Base-by-base conservation (phyloP, 2,888 invertebrate species). In the Amphipyra tragopoginis region DNA sequence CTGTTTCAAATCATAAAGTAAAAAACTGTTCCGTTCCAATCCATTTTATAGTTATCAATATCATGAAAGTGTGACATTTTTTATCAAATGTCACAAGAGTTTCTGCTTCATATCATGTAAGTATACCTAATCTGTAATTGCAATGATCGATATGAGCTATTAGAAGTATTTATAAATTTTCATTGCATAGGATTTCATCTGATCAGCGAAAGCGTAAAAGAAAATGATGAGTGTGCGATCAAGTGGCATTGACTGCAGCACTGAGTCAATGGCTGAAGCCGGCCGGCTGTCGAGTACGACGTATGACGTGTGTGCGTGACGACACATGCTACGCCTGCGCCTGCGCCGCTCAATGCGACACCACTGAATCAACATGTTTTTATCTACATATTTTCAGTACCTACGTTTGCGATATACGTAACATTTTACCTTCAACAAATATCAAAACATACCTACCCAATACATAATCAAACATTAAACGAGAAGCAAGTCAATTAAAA, bases 181-280 rank as follows among this genome's bases (percentile, higher is more conserved):
- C n/a, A 54, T 44, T 50, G 14, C 10, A 39, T 29, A 36, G 34
- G 29, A 62, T 65, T 61, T 44, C 21, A 44, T 13, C 7, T 53
- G 49, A 57, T 61, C 53, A 66, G 57, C 49, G 68, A 72, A 70
- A 73, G 65, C 68, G 63, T 66, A 60, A 65, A 63, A 51, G 42
- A 53, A 57, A 56, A 56, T 67, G 51, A 71, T 72, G 48, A 49
- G 62, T 63, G 21, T 45, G 48, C 52, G 48, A 52, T 56, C 51
- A 57, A 65, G 49, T 77, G 75, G 65, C 72, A 79, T 82, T 83
- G 80, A 79, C 74, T 77, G 67, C 58, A 73, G 55, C 34, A 60
- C 51, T 68, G 75, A 77, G 79, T 81, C 82, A 80, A 77, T 75
- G 75, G 71, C 75, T 80, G 76, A 63, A 72, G 78, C 65, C 65